Evolutionary conservation across 2,797 vertebrate species (phyloP).

Genomic region (Schizopygopsis malacanthus): DNA sequence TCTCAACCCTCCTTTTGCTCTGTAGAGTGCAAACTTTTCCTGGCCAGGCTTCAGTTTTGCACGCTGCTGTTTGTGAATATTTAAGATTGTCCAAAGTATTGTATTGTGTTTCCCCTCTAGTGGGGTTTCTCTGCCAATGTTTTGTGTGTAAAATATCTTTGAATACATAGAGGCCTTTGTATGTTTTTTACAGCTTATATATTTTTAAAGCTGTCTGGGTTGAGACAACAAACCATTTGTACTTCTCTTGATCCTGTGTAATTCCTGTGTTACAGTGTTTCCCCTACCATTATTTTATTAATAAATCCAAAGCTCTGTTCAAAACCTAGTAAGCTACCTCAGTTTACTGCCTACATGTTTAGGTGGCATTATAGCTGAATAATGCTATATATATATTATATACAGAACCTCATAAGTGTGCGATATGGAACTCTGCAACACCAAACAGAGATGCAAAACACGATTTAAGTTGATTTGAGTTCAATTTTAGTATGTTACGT

Average conservation of each 20-base stretch:
- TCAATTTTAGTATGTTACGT: background rate
- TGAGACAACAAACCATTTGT: constrained; percentile 1
- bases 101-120: background rate
- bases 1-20: background rate
- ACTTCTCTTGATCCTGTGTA: background rate
- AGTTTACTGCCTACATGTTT: background rate
- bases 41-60: constrained; percentile 39
- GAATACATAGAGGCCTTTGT: background rate
- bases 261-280: too few relatives aligned
- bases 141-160: background rate
- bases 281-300: too few relatives aligned
- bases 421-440: background rate
- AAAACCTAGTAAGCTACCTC: background rate
- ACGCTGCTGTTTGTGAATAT: constrained; percentile 26
- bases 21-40: constrained; percentile 59
- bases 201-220: constrained; percentile 56
- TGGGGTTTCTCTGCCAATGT: background rate
- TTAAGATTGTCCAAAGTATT: background rate
- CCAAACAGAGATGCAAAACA: background rate
- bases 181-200: background rate
- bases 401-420: background rate
- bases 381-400: too few relatives aligned
- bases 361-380: background rate
- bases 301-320: constrained; percentile 25
- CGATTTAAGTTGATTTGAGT: background rate